Evolutionary conservation across 2,113 vertebrate genomes (phyloP), one percentile per base, ranked within the genome.

Genomic region (Phalacrocorax carbo): DNA sequence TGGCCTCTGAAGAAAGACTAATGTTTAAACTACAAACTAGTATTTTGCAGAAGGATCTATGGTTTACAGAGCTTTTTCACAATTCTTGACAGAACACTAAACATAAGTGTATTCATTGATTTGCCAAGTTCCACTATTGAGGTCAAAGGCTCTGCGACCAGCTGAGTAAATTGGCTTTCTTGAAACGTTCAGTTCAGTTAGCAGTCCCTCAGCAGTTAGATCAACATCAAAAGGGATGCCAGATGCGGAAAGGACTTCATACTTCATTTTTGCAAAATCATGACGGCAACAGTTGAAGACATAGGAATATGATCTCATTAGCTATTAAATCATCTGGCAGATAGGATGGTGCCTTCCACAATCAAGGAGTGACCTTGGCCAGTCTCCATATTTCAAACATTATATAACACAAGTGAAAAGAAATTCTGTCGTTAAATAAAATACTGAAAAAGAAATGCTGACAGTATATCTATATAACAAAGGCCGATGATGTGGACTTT

Each of bases 11-110:
- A 98, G 98, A 98, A 98, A 99, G 98, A 98, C 98, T 98, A 98
- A 98, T 99, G 98, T 99, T 99, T 98, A 98, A 99, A 98, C 98
- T 99, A 98, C 98, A 99, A 98, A 98, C 97, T 97, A 97, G 97
- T 97, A 97, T 98, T 98, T 97, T 98, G 97, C 97, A 98, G 97
- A 98, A 98, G 97, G 97, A 97, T 97, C 98, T 97, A 96, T 97
- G 95, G 97, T 96, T 98, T 97, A 97, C 94, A 96, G 96, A 98
- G 97, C 94, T 97, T 98, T 98, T 98, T 98, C 97, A 71, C 97
- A 97, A 97, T 98, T 98, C 97, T 98, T 98, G 98, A 98, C 98
- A 98, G 98, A 98, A 98, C 97, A 96, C 97, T 98, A 98, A 98
- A 98, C 97, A 96, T 98, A 97, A 98, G 82, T 97, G 97, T 97